These are phyloP conservation scores for Takifugu flavidus DNA, from an alignment of 2,113 vertebrate genomes.

Conservation along the genomic window DNA sequence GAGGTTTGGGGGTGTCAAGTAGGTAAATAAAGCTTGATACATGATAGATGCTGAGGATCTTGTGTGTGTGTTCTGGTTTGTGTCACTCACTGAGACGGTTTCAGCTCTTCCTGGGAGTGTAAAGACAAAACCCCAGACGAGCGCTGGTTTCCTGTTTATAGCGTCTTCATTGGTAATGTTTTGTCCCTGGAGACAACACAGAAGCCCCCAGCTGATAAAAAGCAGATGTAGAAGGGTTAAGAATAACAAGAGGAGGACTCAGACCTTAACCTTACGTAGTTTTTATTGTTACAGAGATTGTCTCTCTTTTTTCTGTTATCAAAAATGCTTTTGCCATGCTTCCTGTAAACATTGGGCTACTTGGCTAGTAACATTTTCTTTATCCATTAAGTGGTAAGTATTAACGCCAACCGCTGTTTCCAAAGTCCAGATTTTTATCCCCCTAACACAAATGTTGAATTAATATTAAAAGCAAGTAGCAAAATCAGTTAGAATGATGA, in stretches of 20 bases:
- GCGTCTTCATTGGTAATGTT: constrained; percentile 33
- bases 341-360: constrained; percentile 37
- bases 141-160: constrained; percentile 61
- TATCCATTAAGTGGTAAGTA: not conserved
- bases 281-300: constrained; percentile 25
- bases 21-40: constrained; percentile 50
- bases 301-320: constrained; percentile 43
- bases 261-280: constrained; percentile 28
- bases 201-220: constrained; percentile 57
- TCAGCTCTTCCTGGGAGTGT: constrained; percentile 42
- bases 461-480: too few species aligned
- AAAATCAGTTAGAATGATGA: too few species aligned
- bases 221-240: constrained; percentile 32
- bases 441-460: too few species aligned
- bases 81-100: constrained; percentile 52
- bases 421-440: too few species aligned
- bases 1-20: constrained; percentile 35
- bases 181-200: constrained; percentile 50
- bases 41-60: constrained; percentile 29
- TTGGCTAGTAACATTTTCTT: constrained; percentile 7
- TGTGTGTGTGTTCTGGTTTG: constrained; percentile 53
- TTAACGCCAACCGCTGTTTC: too few species aligned
- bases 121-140: constrained; percentile 30
- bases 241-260: constrained; percentile 54
- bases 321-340: constrained; percentile 29